phyloP scores from a whole-genome alignment of 2,888 invertebrate genomes.

The Thyatira batis region DNA sequence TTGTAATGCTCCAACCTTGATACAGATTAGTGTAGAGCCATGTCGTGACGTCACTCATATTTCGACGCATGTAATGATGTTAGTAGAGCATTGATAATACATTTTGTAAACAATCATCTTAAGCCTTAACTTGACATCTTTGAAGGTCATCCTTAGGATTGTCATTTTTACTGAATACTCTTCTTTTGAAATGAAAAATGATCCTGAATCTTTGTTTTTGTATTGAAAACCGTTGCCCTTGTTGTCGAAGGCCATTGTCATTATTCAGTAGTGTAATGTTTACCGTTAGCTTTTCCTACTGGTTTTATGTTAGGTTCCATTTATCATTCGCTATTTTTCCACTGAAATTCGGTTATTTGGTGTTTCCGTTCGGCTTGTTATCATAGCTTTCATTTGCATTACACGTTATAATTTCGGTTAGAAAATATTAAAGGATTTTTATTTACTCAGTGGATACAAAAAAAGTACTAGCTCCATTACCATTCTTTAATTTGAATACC shows the following conservation, averaged over 20 bases:
- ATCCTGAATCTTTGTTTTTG: not conserved
- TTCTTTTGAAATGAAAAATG: not conserved
- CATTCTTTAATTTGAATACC: no score
- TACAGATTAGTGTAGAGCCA: slow-evolving; percentile 31
- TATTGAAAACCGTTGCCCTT: not conserved
- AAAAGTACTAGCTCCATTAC: not conserved
- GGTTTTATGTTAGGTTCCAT: not conserved
- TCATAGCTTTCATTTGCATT: not conserved
- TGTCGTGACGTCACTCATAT: slow-evolving; percentile 27
- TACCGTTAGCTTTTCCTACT: not conserved
- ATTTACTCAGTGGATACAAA: not conserved
- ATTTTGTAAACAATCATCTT: slow-evolving; percentile 43
- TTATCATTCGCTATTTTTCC: not conserved
- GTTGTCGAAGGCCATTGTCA: slow-evolving; percentile 1
- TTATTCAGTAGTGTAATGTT: not conserved
- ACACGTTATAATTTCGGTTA: no score
- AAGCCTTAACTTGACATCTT: slow-evolving; percentile 4
- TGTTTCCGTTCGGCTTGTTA: not conserved
- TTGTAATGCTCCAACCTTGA: slow-evolving; percentile 37
- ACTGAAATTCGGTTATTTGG: not conserved
- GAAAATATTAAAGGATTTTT: no score
- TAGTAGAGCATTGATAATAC: slow-evolving; percentile 41
- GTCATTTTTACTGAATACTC: not conserved
- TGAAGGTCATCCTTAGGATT: slow-evolving; percentile 20
- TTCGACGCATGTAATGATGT: slow-evolving; percentile 34